These are phyloP conservation scores for Linnaemya tessellans DNA, from an alignment of 2,888 invertebrate species.

Conservation along the genomic window DNA sequence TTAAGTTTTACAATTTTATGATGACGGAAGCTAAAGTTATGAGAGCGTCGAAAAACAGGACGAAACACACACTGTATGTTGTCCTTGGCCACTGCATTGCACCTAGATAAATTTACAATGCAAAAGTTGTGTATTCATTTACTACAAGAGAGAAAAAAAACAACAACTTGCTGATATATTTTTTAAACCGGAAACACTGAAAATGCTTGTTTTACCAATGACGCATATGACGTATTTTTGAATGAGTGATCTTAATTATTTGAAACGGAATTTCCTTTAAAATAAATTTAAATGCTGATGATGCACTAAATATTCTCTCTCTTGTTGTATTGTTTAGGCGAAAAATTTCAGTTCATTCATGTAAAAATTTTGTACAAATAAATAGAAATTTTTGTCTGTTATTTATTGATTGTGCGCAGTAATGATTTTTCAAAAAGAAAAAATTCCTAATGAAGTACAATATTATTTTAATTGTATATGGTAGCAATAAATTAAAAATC, in stretches of 20 bases:
- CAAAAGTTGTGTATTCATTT: no score
- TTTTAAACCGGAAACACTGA: neutral
- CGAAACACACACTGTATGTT: no score
- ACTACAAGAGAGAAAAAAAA: no score
- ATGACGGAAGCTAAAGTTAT: no score
- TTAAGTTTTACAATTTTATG: no score
- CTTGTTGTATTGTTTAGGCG: neutral
- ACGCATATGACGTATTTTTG: slow-evolving; percentile 2
- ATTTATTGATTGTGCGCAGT: neutral
- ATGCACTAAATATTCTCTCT: slow-evolving; percentile 8
- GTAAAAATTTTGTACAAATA: neutral
- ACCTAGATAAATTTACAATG: no score
- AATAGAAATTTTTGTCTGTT: neutral
- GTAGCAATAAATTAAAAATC: no score
- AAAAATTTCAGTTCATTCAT: neutral
- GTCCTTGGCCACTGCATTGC: no score
- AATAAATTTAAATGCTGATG: slow-evolving; percentile 7
- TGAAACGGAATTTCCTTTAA: slow-evolving; percentile 18
- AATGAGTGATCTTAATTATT: slow-evolving; percentile 19
- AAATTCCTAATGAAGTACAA: no score
- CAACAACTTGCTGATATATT: no score
- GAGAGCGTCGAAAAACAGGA: no score
- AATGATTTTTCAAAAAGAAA: neutral
- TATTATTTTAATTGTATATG: no score
- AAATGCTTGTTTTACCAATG: slow-evolving; percentile 4